Evolutionary conservation across 1,140 invertebrate genomes (phyloP), one percentile per base, ranked within the genome.

Genomic region (Aphaenogaster ashmeadi): DNA sequence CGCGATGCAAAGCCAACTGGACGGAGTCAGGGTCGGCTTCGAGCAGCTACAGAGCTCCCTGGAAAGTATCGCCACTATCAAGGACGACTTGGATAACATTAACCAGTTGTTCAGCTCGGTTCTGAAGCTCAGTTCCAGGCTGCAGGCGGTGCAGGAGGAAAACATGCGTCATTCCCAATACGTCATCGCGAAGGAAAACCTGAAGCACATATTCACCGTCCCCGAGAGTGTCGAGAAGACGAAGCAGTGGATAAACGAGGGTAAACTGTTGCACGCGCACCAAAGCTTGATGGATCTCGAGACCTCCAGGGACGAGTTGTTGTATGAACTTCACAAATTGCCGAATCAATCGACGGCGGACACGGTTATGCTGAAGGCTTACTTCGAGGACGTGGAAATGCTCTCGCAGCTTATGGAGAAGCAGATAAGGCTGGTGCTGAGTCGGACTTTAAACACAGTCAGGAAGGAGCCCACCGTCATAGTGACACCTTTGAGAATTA

Each of bases 171-270:
- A 99, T 95, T 98, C 98, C 0, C 98, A 99, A 95, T 99, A 99
- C 94, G 98, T 98, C 0, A 99, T 99, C 13, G 99, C 99, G 2
- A 99, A 99, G 96, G 99, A 99, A 93, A 99, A 99, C 95, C 96
- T 99, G 6, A 99, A 99, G 94, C 99, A 99, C 93, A 99, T 99
- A 83, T 99, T 99, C 91, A 99, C 98, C 64, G 99, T 99, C 0
- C 99, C 98, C 13, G 98, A 99, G 93, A 99, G 98, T 95, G 98
- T 99, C 2, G 97, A 98, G 79, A 99, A 98, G 95, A 99, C 99
- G 0, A 98, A 99, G 92, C 97, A 98, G 74, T 98, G 98, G 96
- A 99, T 99, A 86, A 98, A 97, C 88, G 99, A 99, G 90, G 99
- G 99, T 71, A 99, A 99, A 95, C 95, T 99, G 13, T 94, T 99